phyloP scores from a whole-genome alignment of 2,113 vertebrate species.

The Microtus oregoni region DNA sequence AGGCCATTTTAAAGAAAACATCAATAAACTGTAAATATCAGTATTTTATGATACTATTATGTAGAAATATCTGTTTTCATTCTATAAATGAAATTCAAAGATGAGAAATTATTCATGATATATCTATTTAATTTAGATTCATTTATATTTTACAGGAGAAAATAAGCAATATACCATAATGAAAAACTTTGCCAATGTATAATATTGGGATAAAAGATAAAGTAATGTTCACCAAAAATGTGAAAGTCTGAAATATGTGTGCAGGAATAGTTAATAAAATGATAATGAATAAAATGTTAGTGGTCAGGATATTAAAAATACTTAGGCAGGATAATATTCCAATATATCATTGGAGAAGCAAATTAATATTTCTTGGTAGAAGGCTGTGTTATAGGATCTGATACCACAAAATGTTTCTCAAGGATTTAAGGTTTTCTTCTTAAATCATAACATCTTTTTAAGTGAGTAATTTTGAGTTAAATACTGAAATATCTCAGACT shows the following conservation, averaged over 20 bases:
- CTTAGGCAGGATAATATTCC: neutral
- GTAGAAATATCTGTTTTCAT: slow-evolving; percentile 39
- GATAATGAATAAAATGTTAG: slow-evolving; percentile 9
- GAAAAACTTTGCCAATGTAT: neutral
- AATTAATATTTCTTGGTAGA: slow-evolving; percentile 25
- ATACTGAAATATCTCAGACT: neutral
- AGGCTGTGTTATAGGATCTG: neutral
- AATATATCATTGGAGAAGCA: neutral
- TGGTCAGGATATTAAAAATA: slow-evolving; percentile 44
- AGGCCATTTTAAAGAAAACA: slow-evolving; percentile 28
- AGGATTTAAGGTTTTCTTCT: neutral
- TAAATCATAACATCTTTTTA: slow-evolving; percentile 27
- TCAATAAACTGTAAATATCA: slow-evolving; percentile 54
- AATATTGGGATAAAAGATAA: slow-evolving; percentile 22
- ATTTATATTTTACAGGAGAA: slow-evolving; percentile 46
- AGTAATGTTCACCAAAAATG: slow-evolving; percentile 29
- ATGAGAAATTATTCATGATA: slow-evolving; percentile 14
- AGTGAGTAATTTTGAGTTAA: neutral
- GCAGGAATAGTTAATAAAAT: slow-evolving; percentile 47
- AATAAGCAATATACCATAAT: slow-evolving; percentile 16
- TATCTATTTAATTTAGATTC: slow-evolving; percentile 7
- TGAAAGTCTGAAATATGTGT: slow-evolving; percentile 2
- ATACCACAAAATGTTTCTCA: slow-evolving; percentile 33
- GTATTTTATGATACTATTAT: slow-evolving; percentile 43
- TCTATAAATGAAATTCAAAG: slow-evolving; percentile 49